These are phyloP conservation scores for Poecilia wingei DNA, from an alignment of 2,797 vertebrate species.

Conservation along the genomic window DNA sequence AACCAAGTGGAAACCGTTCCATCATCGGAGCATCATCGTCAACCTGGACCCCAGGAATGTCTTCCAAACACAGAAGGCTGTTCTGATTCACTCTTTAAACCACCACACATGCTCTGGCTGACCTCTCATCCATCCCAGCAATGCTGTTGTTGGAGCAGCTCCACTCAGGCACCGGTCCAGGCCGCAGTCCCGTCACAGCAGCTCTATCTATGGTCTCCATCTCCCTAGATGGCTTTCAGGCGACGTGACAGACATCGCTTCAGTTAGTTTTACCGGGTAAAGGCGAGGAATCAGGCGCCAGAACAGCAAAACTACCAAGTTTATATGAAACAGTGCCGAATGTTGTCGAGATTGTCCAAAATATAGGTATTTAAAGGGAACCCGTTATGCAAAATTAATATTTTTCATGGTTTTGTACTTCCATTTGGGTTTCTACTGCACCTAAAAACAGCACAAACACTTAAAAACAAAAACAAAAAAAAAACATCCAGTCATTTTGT, in stretches of 20 bases:
- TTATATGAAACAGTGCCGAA: not conserved
- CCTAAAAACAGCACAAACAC: too few relatives aligned
- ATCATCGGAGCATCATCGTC: not conserved
- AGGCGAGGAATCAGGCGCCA: not conserved
- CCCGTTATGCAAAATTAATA: too few relatives aligned
- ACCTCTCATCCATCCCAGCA: constrained; percentile 40
- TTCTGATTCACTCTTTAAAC: constrained; percentile 7
- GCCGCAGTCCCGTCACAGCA: constrained; percentile 16
- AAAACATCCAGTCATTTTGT: too few relatives aligned
- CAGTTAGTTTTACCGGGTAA: not conserved
- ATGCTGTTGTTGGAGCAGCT: constrained; percentile 44
- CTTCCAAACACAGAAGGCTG: constrained; percentile 3
- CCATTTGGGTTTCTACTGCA: too few relatives aligned
- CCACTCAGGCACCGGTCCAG: constrained; percentile 41
- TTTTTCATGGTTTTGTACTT: too few relatives aligned
- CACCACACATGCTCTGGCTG: constrained; percentile 23
- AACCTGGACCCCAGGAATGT: not conserved
- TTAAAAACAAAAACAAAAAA: too few relatives aligned
- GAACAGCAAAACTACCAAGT: not conserved
- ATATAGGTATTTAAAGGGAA: not conserved
- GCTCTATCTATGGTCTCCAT: constrained; percentile 17
- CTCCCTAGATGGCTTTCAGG: constrained; percentile 23
- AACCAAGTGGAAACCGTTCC: not conserved
- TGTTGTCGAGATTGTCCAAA: not conserved
- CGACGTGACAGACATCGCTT: not conserved